These are phyloP conservation scores for Balanococcus diminutus DNA, from an alignment of 2,888 invertebrate species.

Conservation along the genomic window DNA sequence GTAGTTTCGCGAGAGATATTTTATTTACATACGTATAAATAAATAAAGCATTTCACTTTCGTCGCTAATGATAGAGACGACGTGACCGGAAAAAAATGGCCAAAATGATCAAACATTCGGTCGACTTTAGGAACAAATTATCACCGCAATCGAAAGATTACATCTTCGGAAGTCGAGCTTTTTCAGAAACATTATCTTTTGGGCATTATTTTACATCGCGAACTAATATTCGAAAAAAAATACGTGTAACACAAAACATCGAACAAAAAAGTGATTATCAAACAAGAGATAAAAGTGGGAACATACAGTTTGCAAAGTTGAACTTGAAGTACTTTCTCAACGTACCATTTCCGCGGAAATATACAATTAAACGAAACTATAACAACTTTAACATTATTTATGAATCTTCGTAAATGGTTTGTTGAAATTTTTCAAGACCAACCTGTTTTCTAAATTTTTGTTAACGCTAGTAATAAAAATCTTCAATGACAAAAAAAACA, in stretches of 20 bases:
- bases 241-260: slow-evolving; percentile 10
- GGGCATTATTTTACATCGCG: not conserved
- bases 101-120: not conserved
- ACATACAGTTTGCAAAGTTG: not conserved
- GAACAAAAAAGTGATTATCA: not conserved
- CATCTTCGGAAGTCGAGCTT: not conserved
- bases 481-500: slow-evolving; percentile 32
- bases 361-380: not conserved
- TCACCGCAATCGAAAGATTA: not conserved
- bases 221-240: not conserved
- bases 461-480: slow-evolving; percentile 37
- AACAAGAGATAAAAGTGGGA: not conserved
- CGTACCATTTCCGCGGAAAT: not conserved
- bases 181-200: not conserved
- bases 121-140: not conserved
- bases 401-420: not conserved
- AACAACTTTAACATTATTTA: slow-evolving; percentile 16
- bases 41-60: slow-evolving; percentile 12
- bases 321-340: not conserved
- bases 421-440: slow-evolving; percentile 20
- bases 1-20: not conserved
- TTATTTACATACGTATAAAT: not conserved
- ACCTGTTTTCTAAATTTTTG: slow-evolving; percentile 38
- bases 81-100: slow-evolving; percentile 17
- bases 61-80: not conserved